These are phyloP conservation scores for Agrochola macilenta DNA, from an alignment of 2,888 invertebrate genomes.

Conservation along the genomic window DNA sequence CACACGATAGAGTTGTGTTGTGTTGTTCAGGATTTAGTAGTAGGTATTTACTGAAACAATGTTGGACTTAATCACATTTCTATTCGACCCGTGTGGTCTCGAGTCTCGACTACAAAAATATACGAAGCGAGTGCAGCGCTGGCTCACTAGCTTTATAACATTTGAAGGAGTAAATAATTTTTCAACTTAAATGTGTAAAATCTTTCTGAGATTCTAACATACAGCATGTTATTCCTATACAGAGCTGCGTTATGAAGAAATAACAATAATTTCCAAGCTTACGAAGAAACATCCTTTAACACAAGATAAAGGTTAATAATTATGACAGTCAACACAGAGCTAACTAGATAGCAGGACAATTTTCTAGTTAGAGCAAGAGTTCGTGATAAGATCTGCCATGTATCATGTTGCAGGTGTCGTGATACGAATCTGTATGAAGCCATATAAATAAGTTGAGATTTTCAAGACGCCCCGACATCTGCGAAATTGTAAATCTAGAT, in stretches of 20 bases:
- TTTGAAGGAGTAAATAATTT: not conserved
- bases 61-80: conserved; percentile 35
- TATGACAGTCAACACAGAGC: conserved; percentile 30
- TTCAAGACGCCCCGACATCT: conserved; percentile 67
- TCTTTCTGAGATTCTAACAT: not conserved
- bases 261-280: conserved; percentile 14
- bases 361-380: conserved; percentile 35
- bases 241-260: conserved; percentile 18
- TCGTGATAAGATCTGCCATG: conserved; percentile 51
- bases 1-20: conserved; percentile 16
- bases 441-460: conserved; percentile 73
- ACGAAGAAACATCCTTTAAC: conserved; percentile 16
- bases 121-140: conserved; percentile 14
- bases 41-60: conserved; percentile 45
- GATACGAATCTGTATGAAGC: conserved; percentile 74
- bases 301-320: conserved; percentile 40
- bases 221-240: not conserved
- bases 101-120: conserved; percentile 25
- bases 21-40: conserved; percentile 26
- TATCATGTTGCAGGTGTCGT: conserved; percentile 72
- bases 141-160: conserved; percentile 12
- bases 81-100: conserved; percentile 45
- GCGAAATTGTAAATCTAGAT: conserved; percentile 68
- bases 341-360: conserved; percentile 27
- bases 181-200: not conserved